phyloP scores from a whole-genome alignment of 2,113 vertebrate species.

The Scophthalmus maximus region DNA sequence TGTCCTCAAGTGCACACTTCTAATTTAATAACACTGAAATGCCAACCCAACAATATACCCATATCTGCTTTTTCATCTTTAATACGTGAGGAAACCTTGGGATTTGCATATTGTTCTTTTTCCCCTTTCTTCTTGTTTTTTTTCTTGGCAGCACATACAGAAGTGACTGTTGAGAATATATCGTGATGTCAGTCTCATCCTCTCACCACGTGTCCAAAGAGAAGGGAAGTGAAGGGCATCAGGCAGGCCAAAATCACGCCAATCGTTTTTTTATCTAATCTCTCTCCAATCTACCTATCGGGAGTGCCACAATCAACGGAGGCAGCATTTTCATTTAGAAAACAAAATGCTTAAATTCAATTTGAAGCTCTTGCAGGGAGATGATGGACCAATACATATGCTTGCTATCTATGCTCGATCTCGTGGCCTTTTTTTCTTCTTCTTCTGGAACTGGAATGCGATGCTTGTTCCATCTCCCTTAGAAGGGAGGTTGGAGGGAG shows the following conservation, averaged over 20 bases:
- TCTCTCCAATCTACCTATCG: slow-evolving; percentile 63
- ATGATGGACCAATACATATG: slow-evolving; percentile 27
- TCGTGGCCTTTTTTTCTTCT: slow-evolving; percentile 36
- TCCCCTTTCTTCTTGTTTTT: slow-evolving; percentile 1
- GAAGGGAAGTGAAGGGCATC: slow-evolving; percentile 58
- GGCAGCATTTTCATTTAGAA: slow-evolving; percentile 59
- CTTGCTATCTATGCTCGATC: slow-evolving; percentile 49
- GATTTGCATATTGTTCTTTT: slow-evolving; percentile 69
- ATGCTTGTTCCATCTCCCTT: slow-evolving; percentile 4
- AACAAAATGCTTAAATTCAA: slow-evolving; percentile 61
- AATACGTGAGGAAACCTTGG: slow-evolving; percentile 55
- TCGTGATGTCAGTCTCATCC: slow-evolving; percentile 38
- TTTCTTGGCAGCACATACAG: slow-evolving; percentile 20
- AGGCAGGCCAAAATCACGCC: slow-evolving; percentile 50
- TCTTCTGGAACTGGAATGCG: slow-evolving; percentile 14
- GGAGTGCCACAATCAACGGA: slow-evolving; percentile 56
- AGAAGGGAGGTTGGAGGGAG: not conserved
- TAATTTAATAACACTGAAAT: slow-evolving; percentile 36
- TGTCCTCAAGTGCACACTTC: slow-evolving; percentile 44
- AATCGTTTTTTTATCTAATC: slow-evolving; percentile 68
- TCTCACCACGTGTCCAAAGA: slow-evolving; percentile 33
- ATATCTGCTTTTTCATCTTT: slow-evolving; percentile 65
- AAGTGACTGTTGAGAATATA: slow-evolving; percentile 27
- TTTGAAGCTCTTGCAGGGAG: slow-evolving; percentile 50
- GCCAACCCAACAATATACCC: slow-evolving; percentile 47